Evolutionary conservation across 2,113 vertebrate species (phyloP), one percentile per base, ranked within the genome.

Genomic region (Solenodon paradoxus): DNA sequence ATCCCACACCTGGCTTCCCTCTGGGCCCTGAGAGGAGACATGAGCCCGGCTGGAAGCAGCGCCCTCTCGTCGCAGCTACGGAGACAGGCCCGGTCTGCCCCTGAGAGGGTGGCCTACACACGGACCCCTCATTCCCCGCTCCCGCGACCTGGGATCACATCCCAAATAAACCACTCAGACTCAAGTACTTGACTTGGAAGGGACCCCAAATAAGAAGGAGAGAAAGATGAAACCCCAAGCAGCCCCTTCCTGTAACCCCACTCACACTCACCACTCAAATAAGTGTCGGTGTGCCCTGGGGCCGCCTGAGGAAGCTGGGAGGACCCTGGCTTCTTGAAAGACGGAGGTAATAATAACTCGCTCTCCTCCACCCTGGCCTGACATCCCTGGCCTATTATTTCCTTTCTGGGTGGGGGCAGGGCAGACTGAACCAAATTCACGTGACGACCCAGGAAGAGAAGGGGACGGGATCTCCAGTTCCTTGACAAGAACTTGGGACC

Each of bases 211-310:
- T 17, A 49, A 68, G 26, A 19, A 20, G 19, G 8, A 19, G 13
- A 7, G 2, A 8, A 47, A 6, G 6, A 49, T 1, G 0, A 55
- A 1, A 6, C 35, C 47, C 13, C 20, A 3, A 7, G 1, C 12
- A 10, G 30, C 75, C 16, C 57, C 42, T 51, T 35, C 63, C n/a
- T 9, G n/a, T 30, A 5, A 20, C 30, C 11, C 30, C 19, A 6
- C 1, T 63, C 59, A 42, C 28, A 32, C 35, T 45, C 8, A 9
- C 4, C 35, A 10, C 32, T 16, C 88, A 30, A 20, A 22, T 63
- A 24, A 15, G 13, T 32, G 47, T 32, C 26, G 19, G 10, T 7
- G 35, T 5, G 2, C 4, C 3, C 9, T 5, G 9, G n/a, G 17
- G 35, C 55, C 7, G 49, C 82, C 91, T 42, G 9, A 26, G 53